phyloP scores from a whole-genome alignment of 2,113 vertebrate genomes.

The Ctenomys sociabilis region DNA sequence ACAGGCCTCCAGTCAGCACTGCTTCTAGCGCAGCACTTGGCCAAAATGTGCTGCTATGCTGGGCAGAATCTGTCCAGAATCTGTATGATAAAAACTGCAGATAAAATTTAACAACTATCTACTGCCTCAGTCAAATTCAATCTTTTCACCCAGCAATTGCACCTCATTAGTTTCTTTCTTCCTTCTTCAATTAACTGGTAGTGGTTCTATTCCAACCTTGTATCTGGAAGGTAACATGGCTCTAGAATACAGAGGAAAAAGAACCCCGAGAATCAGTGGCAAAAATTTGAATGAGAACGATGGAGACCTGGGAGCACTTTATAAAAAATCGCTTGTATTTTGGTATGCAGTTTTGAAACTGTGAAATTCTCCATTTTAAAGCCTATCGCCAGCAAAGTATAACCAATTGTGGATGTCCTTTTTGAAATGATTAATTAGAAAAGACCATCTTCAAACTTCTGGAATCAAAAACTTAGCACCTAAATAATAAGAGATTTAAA shows the following conservation, averaged over 20 bases:
- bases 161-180: background rate
- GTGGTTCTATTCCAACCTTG: background rate
- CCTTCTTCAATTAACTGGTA: background rate
- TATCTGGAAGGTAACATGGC: background rate
- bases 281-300: background rate
- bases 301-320: background rate
- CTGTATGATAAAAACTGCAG: background rate
- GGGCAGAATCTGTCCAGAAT: slow-evolving; percentile 26
- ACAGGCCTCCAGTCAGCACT: background rate
- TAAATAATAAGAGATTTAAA: background rate
- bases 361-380: background rate
- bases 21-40: background rate
- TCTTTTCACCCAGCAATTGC: background rate
- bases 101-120: slow-evolving; percentile 8
- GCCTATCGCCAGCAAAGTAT: background rate
- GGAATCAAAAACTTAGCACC: slow-evolving; percentile 24
- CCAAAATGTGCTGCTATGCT: background rate
- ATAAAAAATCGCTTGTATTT: background rate
- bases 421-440: slow-evolving; percentile 40
- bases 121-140: background rate
- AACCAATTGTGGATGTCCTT: background rate
- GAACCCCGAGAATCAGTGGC: background rate
- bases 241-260: slow-evolving; percentile 21
- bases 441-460: slow-evolving; percentile 24
- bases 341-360: background rate